These are phyloP conservation scores for Phycodurus eques DNA, from an alignment of 2,113 vertebrate genomes.

Conservation along the genomic window DNA sequence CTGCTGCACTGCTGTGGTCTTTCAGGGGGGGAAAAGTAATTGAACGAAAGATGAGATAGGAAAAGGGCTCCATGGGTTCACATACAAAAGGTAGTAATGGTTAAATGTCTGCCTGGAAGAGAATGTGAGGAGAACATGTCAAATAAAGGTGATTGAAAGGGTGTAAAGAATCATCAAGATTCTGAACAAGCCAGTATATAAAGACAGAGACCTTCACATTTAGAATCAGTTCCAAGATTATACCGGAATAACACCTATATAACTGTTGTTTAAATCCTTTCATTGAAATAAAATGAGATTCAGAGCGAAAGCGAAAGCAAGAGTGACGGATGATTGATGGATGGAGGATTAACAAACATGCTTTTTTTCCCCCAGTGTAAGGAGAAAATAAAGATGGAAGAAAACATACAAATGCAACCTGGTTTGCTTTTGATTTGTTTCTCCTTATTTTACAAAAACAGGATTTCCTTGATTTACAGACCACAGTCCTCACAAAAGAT, in stretches of 20 bases:
- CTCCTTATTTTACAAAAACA: no score
- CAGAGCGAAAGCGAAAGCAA: neutral
- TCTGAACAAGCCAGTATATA: neutral
- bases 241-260: neutral
- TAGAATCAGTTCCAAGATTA: neutral
- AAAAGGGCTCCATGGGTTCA: neutral
- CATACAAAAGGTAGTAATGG: neutral
- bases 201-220: neutral
- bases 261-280: neutral
- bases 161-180: neutral
- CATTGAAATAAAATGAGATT: neutral
- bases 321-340: no score
- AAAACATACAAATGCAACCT: no score
- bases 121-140: neutral
- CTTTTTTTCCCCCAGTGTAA: no score
- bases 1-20: neutral
- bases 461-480: no score
- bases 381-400: no score
- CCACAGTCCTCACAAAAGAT: no score
- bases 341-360: no score
- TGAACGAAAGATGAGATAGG: neutral
- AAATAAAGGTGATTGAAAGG: neutral
- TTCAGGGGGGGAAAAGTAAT: neutral
- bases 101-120: neutral
- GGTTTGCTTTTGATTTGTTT: no score